Base-by-base conservation (phyloP, 2,888 invertebrate species). In the Drosophila pegasa region DNA sequence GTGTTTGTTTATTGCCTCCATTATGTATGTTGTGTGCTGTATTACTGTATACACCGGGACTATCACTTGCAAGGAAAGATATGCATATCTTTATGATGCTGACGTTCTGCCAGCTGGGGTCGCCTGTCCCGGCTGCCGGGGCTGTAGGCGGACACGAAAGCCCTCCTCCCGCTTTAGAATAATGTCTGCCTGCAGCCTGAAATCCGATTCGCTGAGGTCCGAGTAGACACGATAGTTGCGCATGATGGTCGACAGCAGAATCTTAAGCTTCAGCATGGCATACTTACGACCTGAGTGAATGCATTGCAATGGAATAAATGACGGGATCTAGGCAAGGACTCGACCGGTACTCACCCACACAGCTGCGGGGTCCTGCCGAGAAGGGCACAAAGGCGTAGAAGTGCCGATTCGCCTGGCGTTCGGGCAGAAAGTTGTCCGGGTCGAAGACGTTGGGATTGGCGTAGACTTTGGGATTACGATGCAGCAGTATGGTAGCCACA, bases 341-440 rank as follows among this genome's bases (percentile, higher is more conserved):
- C 2, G 10, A 6, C 12, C 12, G 0, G 3, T 56, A 92, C 95
- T 93, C 85, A 95, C 96, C 96, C 69, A 96, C 95, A 90, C 96
- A 96, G 93, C 95, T 95, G 84, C 96, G 94, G 6, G 96, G 96
- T 38, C 96, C 96, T 68, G 96, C 96, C 54, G 96, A 96, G 93
- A 96, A 97, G 12, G 96, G 96, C 56, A 96, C 94, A 87, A 95
- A 97, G 5, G 96, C 95, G 90, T 96, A 96, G 89, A 96, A 96
- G 89, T 97, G 96, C 67, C 97, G 94, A 80, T 95, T 94, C 51
- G 95, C 95, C 69, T 95, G 95, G 75, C 94, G 95, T 88, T 97
- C 97, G 0, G 96, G 96, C 72, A 97, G 93, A 93, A 97, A 97
- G 90, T 97, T 95, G 91, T 97, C 97, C 2, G 97, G 97, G 93